A percentile compares a stretch with the other conserved stretches of the same genome.
phyloP scores from a whole-genome alignment of 2,113 vertebrate species.

The Apaloderma vittatum region DNA sequence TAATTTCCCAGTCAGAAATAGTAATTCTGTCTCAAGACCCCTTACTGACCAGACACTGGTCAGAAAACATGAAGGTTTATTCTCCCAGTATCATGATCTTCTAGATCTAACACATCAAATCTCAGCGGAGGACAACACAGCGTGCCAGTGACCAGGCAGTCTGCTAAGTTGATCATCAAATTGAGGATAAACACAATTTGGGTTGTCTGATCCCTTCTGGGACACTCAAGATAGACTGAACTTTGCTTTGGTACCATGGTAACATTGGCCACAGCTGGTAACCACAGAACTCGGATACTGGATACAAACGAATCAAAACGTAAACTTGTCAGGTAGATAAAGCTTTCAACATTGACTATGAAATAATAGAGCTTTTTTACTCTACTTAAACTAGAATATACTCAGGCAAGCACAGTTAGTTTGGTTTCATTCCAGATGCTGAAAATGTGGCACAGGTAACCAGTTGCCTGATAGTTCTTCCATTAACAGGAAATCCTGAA shows the following conservation, averaged over 20 bases:
- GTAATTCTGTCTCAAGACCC: neutral
- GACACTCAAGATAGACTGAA: neutral
- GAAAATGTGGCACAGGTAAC: neutral
- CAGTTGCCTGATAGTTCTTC: neutral
- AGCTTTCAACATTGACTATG: neutral
- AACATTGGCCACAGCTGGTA: neutral
- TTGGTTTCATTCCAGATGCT: neutral
- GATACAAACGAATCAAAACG: neutral
- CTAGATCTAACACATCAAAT: neutral
- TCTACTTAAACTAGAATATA: neutral
- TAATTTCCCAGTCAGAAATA: neutral
- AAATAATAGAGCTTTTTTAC: neutral
- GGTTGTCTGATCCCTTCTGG: slow-evolving; percentile 6
- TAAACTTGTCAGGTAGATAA: neutral
- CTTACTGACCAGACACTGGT: neutral
- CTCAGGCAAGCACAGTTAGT: neutral
- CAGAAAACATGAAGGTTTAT: neutral
- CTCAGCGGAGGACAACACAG: neutral
- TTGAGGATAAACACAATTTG: neutral
- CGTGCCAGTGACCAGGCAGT: neutral
- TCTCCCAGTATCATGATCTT: neutral
- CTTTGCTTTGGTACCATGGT: neutral
- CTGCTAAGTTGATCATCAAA: neutral
- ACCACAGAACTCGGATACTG: neutral
- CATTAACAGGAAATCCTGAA: neutral